Conservation (phyloP, 2,113 vertebrate species). For the Aspidoscelis tigris region DNA sequence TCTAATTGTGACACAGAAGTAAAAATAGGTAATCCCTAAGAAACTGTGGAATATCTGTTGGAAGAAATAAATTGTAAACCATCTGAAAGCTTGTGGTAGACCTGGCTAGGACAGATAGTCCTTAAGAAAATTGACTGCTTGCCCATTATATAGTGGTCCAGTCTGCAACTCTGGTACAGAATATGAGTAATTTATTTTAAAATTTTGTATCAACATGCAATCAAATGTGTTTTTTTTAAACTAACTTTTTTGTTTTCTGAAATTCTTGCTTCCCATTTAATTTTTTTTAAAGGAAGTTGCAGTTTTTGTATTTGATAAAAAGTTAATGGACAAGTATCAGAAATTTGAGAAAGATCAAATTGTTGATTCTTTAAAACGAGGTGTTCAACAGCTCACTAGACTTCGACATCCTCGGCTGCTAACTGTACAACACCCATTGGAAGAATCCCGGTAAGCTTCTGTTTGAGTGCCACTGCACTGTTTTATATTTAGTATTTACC, state of each 20-base stretch:
- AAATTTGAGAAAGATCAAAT: conserved; percentile 99
- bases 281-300: conserved; percentile 90
- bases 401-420: conserved; percentile 94
- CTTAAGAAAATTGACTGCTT: background rate
- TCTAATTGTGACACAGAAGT: too few species aligned
- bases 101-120: background rate
- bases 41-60: too few species aligned
- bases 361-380: conserved; percentile 91
- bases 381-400: conserved; percentile 94
- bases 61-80: background rate
- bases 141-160: background rate
- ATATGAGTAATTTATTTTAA: background rate
- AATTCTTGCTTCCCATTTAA: conserved; percentile 13
- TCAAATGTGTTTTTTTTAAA: background rate
- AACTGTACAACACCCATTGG: conserved; percentile 97
- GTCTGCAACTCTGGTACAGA: background rate
- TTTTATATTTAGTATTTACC: too few species aligned
- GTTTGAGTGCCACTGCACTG: background rate
- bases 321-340: conserved; percentile 93
- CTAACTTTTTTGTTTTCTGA: background rate
- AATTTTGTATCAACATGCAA: background rate
- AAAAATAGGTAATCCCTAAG: too few species aligned
- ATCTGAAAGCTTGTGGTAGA: background rate
- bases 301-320: conserved; percentile 99
- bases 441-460: conserved; percentile 91